phyloP scores from a whole-genome alignment of 2,113 vertebrate species.

The Brienomyrus longianalis region DNA sequence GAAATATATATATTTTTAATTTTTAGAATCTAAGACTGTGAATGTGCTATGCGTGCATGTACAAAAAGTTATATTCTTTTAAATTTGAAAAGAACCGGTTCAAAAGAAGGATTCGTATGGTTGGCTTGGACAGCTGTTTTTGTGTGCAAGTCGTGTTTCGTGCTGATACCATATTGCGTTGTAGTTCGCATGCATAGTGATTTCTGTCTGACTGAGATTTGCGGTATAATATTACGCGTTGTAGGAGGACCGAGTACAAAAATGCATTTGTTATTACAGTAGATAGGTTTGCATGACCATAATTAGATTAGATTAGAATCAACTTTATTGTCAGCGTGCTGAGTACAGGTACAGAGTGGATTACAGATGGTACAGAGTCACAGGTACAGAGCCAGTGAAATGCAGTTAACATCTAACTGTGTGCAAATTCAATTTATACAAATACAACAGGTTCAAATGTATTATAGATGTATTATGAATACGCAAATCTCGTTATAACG shows the following conservation, averaged over 20 bases:
- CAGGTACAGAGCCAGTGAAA: no score
- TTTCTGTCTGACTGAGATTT: no score
- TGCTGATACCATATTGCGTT: no score
- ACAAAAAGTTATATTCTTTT: not conserved
- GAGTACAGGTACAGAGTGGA: no score
- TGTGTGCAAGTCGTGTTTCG: not conserved
- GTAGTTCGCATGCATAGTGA: no score
- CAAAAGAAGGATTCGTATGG: not conserved
- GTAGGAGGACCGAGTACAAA: not conserved
- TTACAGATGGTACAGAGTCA: no score
- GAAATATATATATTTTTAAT: not conserved
- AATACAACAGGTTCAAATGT: not conserved
- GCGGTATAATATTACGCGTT: not conserved
- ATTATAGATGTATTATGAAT: not conserved
- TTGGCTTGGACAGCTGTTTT: no score
- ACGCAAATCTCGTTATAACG: not conserved
- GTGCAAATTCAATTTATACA: not conserved
- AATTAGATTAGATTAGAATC: no score
- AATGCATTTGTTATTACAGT: no score
- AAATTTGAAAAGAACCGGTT: not conserved
- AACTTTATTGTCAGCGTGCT: no score
- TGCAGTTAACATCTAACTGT: no score
- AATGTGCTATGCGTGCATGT: not conserved
- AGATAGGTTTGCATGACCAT: no score
- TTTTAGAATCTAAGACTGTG: not conserved